A percentile compares a stretch with the other conserved stretches of the same genome.
Evolutionary conservation across 2,888 invertebrate species (phyloP).

Genomic region (Antitype chi): DNA sequence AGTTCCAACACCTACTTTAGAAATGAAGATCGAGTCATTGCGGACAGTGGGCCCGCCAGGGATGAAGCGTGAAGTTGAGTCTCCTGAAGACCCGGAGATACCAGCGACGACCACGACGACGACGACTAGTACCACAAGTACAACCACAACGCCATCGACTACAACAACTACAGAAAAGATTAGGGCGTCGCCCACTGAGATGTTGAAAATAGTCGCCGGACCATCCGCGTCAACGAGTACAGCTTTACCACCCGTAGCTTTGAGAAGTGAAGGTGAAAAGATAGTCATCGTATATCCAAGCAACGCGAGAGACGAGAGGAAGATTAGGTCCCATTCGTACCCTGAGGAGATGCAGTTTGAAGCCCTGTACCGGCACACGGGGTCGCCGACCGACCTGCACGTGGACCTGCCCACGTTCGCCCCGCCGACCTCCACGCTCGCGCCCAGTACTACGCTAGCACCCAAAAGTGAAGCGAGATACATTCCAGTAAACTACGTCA

Average conservation of each 20-base stretch:
- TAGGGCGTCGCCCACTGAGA: slow-evolving; percentile 81
- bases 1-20: slow-evolving; percentile 86
- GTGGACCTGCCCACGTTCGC: slow-evolving; percentile 91
- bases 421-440: slow-evolving; percentile 80
- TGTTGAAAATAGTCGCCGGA: slow-evolving; percentile 82
- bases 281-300: slow-evolving; percentile 89
- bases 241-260: slow-evolving; percentile 85
- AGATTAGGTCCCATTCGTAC: slow-evolving; percentile 87
- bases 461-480: slow-evolving; percentile 75
- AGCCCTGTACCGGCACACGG: slow-evolving; percentile 86
- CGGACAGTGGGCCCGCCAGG: slow-evolving; percentile 86
- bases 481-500: slow-evolving; percentile 78
- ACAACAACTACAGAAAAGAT: slow-evolving; percentile 79
- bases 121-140: slow-evolving; percentile 71
- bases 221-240: slow-evolving; percentile 83
- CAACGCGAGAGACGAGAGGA: slow-evolving; percentile 87
- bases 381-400: slow-evolving; percentile 81
- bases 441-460: slow-evolving; percentile 68
- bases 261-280: slow-evolving; percentile 85
- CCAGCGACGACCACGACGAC: slow-evolving; percentile 77
- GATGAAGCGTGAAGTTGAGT: slow-evolving; percentile 81
- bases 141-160: slow-evolving; percentile 70
- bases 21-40: slow-evolving; percentile 88
- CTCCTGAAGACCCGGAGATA: slow-evolving; percentile 85
- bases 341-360: slow-evolving; percentile 89